Base-by-base conservation (phyloP, 1,140 invertebrate species). In the Anoplophora glabripennis region DNA sequence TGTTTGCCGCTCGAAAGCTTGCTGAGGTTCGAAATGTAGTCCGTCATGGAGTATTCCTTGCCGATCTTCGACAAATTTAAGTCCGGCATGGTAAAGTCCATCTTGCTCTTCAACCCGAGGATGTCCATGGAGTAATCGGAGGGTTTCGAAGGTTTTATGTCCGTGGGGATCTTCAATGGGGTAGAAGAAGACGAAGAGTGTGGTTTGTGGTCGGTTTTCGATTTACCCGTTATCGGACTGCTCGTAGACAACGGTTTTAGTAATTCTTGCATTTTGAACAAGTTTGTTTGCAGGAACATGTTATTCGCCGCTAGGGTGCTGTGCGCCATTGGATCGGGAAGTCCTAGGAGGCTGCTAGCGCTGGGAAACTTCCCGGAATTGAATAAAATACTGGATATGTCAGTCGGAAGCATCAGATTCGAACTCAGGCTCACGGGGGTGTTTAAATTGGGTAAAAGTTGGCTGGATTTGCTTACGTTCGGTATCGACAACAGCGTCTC, bases 271-370 rank as follows among this genome's bases (percentile, higher is more conserved):
- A 80, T 80, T 58, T 80, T 78, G 56, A 80, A 70, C 18, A 79
- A 70, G 58, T 79, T 79, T 11, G 78, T 78, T 38, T 77, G 82
- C 62, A 86, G 75, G 45, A 85, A 86, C 82, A 86, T 85, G 65
- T 86, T 86, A 63, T 85, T 86, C 2, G 84, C 84, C 0, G 84
- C 84, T 59, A 86, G 72, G 28, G 84, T 86, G n/a, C 81, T 83
- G 65, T 86, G 84, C 0, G 84, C 84, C 77, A 86, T 80, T 0
- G 84, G 84, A 77, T 86, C 84, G 1, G 84, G 84, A 64, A 86
- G 81, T 7, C 81, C 81, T 46, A 83, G 65, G 51, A 84, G 63
- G 57, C 72, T 79, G 12, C 79, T 79, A 5, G 80, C 77, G 57
- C 76, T 81, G 3, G 81, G 81, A 68, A 82, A 84, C 66, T 83